phyloP scores from a whole-genome alignment of 1,140 invertebrate species.

The Nomia melanderi region DNA sequence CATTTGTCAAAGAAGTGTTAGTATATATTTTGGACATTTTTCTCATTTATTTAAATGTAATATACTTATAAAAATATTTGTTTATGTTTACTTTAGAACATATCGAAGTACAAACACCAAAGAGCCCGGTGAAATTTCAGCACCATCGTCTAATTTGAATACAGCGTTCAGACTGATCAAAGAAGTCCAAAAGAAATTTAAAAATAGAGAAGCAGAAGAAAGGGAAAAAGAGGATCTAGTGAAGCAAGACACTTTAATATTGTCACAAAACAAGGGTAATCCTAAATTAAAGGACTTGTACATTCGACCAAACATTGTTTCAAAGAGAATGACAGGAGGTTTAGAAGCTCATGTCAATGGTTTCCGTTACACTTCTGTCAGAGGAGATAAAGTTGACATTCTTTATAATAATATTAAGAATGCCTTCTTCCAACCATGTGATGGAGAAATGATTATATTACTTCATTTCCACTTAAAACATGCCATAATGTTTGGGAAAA shows the following conservation, averaged over 20 bases:
- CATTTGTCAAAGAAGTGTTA: slow-evolving; percentile 99
- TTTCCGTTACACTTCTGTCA: slow-evolving; percentile 98
- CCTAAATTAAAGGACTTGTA: slow-evolving; percentile 99
- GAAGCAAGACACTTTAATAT: slow-evolving; percentile 98
- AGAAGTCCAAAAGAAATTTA: slow-evolving; percentile 99
- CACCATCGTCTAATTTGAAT: slow-evolving; percentile 97
- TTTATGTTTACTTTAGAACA: slow-evolving; percentile 84
- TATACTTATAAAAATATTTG: not conserved
- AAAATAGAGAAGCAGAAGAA: slow-evolving; percentile 98
- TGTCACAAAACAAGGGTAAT: slow-evolving; percentile 98
- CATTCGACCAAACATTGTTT: slow-evolving; percentile 98
- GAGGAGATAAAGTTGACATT: slow-evolving; percentile 99
- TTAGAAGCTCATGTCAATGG: slow-evolving; percentile 98
- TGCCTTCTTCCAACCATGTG: slow-evolving; percentile 99
- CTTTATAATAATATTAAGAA: slow-evolving; percentile 99
- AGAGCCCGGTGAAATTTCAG: slow-evolving; percentile 97
- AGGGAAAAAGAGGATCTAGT: slow-evolving; percentile 99
- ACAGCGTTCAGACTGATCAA: slow-evolving; percentile 99
- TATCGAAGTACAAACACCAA: slow-evolving; percentile 99
- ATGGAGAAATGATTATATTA: slow-evolving; percentile 99
- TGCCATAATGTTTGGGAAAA: slow-evolving; percentile 99
- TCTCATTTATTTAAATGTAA: not conserved
- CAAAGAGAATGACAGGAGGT: slow-evolving; percentile 95
- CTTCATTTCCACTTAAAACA: slow-evolving; percentile 99
- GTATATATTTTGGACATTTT: slow-evolving; percentile 73